phyloP scores from a whole-genome alignment of 1,140 invertebrate species.

The Pemphigus obesinymphae region DNA sequence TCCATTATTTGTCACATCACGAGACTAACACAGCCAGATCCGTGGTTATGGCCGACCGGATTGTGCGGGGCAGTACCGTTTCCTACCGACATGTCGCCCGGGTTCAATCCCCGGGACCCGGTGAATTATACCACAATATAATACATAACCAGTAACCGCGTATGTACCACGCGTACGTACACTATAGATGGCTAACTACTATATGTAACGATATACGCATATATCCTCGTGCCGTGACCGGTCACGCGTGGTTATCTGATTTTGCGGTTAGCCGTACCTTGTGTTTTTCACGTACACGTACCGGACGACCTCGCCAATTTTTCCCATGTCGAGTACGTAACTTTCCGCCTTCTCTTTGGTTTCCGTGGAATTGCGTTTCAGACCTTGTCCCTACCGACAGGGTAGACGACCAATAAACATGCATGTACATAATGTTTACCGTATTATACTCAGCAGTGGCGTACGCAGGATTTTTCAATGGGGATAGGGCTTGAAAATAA shows the following conservation, averaged over 20 bases:
- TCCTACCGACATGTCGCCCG: background rate
- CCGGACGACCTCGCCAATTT: constrained; percentile 9
- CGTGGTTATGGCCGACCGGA: too few species aligned
- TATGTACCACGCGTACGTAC: background rate
- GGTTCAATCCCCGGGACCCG: background rate
- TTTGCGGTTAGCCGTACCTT: background rate
- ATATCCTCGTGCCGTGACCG: background rate
- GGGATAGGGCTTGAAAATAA: too few species aligned
- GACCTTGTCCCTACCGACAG: background rate
- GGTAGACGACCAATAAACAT: background rate
- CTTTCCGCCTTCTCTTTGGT: background rate
- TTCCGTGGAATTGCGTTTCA: background rate
- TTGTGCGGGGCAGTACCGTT: too few species aligned
- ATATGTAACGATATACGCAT: background rate
- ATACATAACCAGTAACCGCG: background rate
- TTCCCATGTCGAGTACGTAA: constrained; percentile 30
- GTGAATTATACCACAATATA: background rate
- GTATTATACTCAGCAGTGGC: too few species aligned
- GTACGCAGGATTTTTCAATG: too few species aligned
- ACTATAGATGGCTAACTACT: background rate
- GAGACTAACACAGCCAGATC: background rate
- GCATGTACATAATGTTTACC: too few species aligned
- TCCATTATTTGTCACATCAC: background rate
- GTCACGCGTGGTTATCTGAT: background rate
- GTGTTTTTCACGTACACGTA: constrained; percentile 24